phyloP scores from a whole-genome alignment of 2,113 vertebrate genomes.

The Felis chaus region DNA sequence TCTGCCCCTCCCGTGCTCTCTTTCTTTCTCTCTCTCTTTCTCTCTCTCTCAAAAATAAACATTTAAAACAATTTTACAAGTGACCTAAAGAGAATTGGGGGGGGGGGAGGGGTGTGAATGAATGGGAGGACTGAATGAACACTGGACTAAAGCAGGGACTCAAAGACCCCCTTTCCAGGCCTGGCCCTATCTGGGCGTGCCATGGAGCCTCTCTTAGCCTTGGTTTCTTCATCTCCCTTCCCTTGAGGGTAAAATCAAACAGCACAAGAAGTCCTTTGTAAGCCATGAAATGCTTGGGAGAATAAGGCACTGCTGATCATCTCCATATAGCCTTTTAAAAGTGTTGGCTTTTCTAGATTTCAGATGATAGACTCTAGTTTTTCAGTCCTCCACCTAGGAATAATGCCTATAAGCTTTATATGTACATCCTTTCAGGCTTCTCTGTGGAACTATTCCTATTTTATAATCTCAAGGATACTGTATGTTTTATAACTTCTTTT shows the following conservation, averaged over 20 bases:
- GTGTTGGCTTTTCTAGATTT: neutral
- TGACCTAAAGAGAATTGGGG: too few relatives aligned
- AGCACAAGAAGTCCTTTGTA: neutral
- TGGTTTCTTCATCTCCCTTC: neutral
- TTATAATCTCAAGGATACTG: neutral
- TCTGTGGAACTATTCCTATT: neutral
- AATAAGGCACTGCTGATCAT: neutral
- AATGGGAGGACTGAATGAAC: neutral
- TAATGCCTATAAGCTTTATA: neutral
- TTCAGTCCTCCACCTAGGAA: neutral
- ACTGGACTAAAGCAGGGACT: neutral
- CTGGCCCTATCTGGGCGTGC: neutral
- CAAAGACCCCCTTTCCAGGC: neutral
- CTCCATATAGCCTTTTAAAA: neutral
- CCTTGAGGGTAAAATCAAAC: neutral
- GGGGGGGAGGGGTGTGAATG: neutral
- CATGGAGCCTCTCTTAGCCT: neutral
- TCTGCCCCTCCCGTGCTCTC: too few relatives aligned
- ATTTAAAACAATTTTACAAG: too few relatives aligned
- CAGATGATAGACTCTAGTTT: neutral
- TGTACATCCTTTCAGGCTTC: neutral
- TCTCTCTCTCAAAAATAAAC: too few relatives aligned
- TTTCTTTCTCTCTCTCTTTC: too few relatives aligned
- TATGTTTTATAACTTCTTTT: neutral
- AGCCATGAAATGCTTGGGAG: neutral